Evolutionary conservation across 2,888 invertebrate species (phyloP).

Genomic region (Ophion slaviceki): DNA sequence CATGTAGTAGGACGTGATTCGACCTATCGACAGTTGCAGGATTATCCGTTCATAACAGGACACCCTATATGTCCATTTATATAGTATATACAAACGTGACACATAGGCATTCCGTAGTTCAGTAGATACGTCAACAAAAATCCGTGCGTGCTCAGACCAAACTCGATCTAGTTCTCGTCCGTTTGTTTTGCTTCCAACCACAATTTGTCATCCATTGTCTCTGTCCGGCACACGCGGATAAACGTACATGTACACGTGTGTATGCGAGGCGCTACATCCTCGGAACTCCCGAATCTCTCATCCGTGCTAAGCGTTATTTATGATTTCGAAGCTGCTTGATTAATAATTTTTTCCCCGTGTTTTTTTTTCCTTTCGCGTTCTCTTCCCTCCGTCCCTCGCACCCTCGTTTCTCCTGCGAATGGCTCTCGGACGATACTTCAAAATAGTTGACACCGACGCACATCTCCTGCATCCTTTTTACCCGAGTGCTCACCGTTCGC

Average conservation of each 20-base stretch:
- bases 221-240: slow-evolving; percentile 6
- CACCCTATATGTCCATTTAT: too few relatives aligned
- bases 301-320: slow-evolving; percentile 78
- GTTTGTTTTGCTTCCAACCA: slow-evolving; percentile 77
- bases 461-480: slow-evolving; percentile 28
- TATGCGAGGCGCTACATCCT: slow-evolving; percentile 48
- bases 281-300: slow-evolving; percentile 51
- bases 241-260: slow-evolving; percentile 19
- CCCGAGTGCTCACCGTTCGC: slow-evolving; percentile 14
- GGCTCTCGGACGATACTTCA: slow-evolving; percentile 51
- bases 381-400: background rate
- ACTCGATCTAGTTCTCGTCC: slow-evolving; percentile 74
- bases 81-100: slow-evolving; percentile 1
- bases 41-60: too few relatives aligned
- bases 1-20: too few relatives aligned
- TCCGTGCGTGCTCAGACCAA: slow-evolving; percentile 61
- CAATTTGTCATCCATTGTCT: slow-evolving; percentile 82
- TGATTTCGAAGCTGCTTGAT: slow-evolving; percentile 77
- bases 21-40: too few relatives aligned
- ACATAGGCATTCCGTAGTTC: slow-evolving; percentile 21
- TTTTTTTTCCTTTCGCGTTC: slow-evolving; percentile 8
- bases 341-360: slow-evolving; percentile 74
- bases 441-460: slow-evolving; percentile 36
- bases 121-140: slow-evolving; percentile 43
- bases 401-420: background rate